Evolutionary conservation across 2,888 invertebrate species (phyloP).

Genomic region (Monopis laevigella): DNA sequence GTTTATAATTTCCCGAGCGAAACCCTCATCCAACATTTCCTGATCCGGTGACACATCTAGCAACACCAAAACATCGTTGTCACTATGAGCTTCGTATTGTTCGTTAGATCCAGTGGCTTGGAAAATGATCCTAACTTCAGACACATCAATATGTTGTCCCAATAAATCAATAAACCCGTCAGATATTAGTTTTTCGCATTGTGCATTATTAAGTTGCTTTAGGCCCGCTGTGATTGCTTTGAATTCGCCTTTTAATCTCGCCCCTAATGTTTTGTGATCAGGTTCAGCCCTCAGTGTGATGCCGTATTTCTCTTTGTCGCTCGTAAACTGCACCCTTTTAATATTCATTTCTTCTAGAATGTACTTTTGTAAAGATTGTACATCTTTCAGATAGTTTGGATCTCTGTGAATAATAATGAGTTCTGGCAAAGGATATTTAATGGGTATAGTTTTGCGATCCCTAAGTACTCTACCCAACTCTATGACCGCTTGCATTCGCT

Average conservation of each 20-base stretch:
- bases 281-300: slow-evolving; percentile 93
- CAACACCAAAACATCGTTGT: slow-evolving; percentile 88
- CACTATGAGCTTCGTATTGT: slow-evolving; percentile 90
- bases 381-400: slow-evolving; percentile 77
- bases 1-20: slow-evolving; percentile 95
- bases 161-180: slow-evolving; percentile 76
- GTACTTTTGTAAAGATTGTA: slow-evolving; percentile 82
- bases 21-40: slow-evolving; percentile 92
- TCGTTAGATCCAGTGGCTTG: slow-evolving; percentile 72
- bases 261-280: slow-evolving; percentile 91
- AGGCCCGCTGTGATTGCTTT: slow-evolving; percentile 87
- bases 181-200: slow-evolving; percentile 79
- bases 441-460: slow-evolving; percentile 92
- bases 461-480: slow-evolving; percentile 93
- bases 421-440: slow-evolving; percentile 96
- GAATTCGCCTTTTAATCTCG: slow-evolving; percentile 88
- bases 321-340: slow-evolving; percentile 81
- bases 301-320: slow-evolving; percentile 92
- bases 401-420: slow-evolving; percentile 95
- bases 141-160: slow-evolving; percentile 79
- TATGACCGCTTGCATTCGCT: slow-evolving; percentile 93
- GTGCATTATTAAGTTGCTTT: slow-evolving; percentile 77
- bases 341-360: slow-evolving; percentile 95
- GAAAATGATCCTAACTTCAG: slow-evolving; percentile 86
- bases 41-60: slow-evolving; percentile 91